Evolutionary conservation across 2,888 invertebrate species (phyloP), one percentile per base, ranked within the genome.

Genomic region (Smittia sp.): DNA sequence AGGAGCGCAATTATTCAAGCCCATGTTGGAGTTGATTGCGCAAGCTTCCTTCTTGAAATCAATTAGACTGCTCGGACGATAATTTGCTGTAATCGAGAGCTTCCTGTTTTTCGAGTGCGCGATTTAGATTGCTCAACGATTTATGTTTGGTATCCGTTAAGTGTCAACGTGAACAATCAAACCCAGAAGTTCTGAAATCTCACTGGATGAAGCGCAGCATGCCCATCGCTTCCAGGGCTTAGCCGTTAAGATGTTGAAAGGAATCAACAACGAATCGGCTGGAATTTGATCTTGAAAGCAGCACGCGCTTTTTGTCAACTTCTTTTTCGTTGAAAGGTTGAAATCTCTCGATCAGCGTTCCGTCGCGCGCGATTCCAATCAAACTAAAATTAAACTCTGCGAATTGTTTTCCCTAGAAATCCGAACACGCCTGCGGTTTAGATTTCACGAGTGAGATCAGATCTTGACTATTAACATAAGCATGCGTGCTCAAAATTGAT

Each of bases 281-380:
- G 18, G 58, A 58, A 58, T 58, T 58, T 22, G 58, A 58, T 58
- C 58, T 58, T 58, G 58, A 58, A 58, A 58, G 20, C 58, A 58
- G 58, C 58, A 58, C 58, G 52, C 52, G 58, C 58, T 22, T 58
- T 58, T 58, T 58, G 58, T 58, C 58, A 58, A 58, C 20, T 58
- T 22, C 58, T n/a, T 22, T 18, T 46, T 46, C 46, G 46, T 46
- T 46, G 46, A 46, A 46, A 46, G 15, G 15, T 46, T 2, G n/a
- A 46, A 46, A 46, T 15, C 32, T 32, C 9, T 32, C 32, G 32
- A 32, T 32, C 32, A 32, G 9, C 32, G 32, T 32, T 32, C 9
- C 32, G 32, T 32, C 32, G 32, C 32, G 32, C 32, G 15, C 11
- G 46, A 46, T 46, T 46, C 11, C 46, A 46, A 46, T 46, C 46